Evolutionary conservation across 2,888 invertebrate species (phyloP), one percentile per base, ranked within the genome.

Genomic region (Reticulitermes lucifugus): DNA sequence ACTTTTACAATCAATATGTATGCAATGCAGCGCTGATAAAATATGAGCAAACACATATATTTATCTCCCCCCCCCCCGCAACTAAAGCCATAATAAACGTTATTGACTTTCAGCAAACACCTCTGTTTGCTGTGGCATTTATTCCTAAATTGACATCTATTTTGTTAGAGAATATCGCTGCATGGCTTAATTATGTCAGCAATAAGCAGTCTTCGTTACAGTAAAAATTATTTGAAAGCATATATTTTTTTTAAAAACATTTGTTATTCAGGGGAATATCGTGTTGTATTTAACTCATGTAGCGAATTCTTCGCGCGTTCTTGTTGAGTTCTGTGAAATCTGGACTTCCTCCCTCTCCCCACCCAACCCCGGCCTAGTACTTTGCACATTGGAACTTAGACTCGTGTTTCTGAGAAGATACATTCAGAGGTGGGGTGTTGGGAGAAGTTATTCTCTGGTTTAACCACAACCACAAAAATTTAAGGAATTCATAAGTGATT

Each of bases 31-130:
- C 46, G 5, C 51, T 5, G 77, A 46, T 77, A 77, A 77, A 77
- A 41, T 77, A 46, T 77, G 77, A 77, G 41, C 77, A 77, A 77
- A 77, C 77, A 77, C 77, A 77, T 77, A 77, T 77, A 77, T 77
- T 77, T 77, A 77, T 46, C 35, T 35, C 35, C 35, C 35, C 35
- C 35, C 43, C 77, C 43, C n/a, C 22, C 12, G 4, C 43, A 77
- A 46, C 77, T 46, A 22, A 4, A 46, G 21, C 22, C 77, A 77
- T 77, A 77, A 77, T 51, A 77, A 77, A 46, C 22, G 35, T 77
- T 77, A 77, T 77, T 77, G 77, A 77, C 77, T 77, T 43, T 22
- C 46, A 43, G 77, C 46, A 77, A 77, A 77, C 41, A 77, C 46
- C 51, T 77, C 10, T 77, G 77, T 77, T 77, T 77, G 77, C 77